These are phyloP conservation scores for Drosophila aff. DNA, from an alignment of 1,140 invertebrate genomes.

Conservation along the genomic window DNA sequence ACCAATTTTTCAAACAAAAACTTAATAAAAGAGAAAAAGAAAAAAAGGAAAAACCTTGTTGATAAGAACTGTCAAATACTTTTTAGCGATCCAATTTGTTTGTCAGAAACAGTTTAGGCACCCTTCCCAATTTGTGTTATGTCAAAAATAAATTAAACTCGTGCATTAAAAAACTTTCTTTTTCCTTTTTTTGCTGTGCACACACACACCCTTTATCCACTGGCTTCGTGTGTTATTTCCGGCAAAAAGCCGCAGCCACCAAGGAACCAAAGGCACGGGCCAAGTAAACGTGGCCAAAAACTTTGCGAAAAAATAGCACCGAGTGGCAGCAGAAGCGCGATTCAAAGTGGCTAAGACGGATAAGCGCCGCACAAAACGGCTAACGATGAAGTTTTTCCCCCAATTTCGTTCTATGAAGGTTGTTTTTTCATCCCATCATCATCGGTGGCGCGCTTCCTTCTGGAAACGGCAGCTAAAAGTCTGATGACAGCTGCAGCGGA, in stretches of 20 bases:
- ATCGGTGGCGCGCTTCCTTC: slow-evolving; percentile 10
- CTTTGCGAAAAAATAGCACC: slow-evolving; percentile 57
- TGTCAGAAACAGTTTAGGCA: not conserved
- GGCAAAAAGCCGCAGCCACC: slow-evolving; percentile 35
- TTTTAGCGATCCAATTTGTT: not conserved
- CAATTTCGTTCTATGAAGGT: slow-evolving; percentile 13
- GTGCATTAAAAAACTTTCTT: not conserved
- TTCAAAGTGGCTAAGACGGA: slow-evolving; percentile 75
- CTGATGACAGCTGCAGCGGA: slow-evolving; percentile 30
- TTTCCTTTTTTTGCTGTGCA: not conserved
- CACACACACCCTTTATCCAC: slow-evolving; percentile 19
- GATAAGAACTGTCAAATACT: not conserved
- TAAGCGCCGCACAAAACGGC: slow-evolving; percentile 69
- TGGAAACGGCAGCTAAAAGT: slow-evolving; percentile 48
- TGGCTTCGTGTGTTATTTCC: slow-evolving; percentile 37
- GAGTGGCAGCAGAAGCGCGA: slow-evolving; percentile 62
- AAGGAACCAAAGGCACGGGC: slow-evolving; percentile 19
- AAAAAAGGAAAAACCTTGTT: not conserved
- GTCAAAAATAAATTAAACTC: slow-evolving; percentile 7
- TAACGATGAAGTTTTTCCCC: slow-evolving; percentile 66
- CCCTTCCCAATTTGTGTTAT: not conserved
- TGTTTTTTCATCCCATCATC: slow-evolving; percentile 19
- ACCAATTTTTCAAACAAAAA: no score
- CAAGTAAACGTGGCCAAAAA: slow-evolving; percentile 66
- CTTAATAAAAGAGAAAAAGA: not conserved